phyloP scores from a whole-genome alignment of 2,797 vertebrate genomes.

The Spinus olivaceus region DNA sequence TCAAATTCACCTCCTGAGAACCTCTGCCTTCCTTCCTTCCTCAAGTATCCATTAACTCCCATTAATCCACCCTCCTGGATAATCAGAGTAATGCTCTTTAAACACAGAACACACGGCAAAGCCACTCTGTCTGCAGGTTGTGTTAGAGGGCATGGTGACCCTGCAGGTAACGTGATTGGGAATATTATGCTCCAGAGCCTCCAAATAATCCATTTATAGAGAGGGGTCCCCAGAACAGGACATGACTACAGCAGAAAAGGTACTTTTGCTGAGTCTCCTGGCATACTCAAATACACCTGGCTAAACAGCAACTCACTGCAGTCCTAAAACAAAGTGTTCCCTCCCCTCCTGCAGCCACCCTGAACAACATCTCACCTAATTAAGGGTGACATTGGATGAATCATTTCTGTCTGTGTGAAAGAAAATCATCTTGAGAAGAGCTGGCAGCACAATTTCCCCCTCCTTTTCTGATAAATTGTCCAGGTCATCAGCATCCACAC shows the following conservation, averaged over 20 bases:
- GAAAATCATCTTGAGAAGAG: neutral
- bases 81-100: constrained; percentile 42
- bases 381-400: neutral
- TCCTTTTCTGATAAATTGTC: neutral
- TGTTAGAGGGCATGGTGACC: neutral
- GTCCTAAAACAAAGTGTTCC: neutral
- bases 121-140: neutral
- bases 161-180: neutral
- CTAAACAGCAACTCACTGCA: neutral
- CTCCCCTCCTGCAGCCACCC: neutral
- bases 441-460: neutral
- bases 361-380: neutral
- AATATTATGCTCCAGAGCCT: neutral
- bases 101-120: neutral
- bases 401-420: neutral
- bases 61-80: neutral
- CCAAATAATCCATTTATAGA: neutral
- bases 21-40: neutral
- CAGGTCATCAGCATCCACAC: neutral
- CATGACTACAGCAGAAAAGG: neutral
- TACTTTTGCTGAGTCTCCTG: neutral
- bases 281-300: neutral
- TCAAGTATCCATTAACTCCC: neutral
- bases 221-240: neutral
- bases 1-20: neutral